Conservation (phyloP, 2,113 vertebrate species). For the Meleagris gallopavo region DNA sequence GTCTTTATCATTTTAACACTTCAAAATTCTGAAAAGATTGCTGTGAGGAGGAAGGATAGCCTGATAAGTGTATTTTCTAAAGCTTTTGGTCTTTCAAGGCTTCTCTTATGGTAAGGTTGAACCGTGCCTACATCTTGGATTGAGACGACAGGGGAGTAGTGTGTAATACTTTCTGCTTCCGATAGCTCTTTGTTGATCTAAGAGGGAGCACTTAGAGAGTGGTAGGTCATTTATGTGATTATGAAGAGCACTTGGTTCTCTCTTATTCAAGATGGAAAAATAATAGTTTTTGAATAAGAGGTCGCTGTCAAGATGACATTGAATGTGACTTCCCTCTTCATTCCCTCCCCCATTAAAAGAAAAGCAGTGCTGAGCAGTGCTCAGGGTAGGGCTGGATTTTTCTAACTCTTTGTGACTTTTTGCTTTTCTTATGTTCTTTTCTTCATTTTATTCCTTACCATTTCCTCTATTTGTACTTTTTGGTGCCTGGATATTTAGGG, state of each 20-base stretch:
- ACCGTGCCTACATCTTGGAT: background rate
- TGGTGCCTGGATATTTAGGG: slow-evolving; percentile 49
- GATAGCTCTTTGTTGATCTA: slow-evolving; percentile 77
- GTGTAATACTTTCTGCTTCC: slow-evolving; percentile 63
- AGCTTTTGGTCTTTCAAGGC: slow-evolving; percentile 48
- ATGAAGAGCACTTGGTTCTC: slow-evolving; percentile 77
- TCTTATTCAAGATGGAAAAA: slow-evolving; percentile 73
- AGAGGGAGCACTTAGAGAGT: slow-evolving; percentile 74
- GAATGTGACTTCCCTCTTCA: slow-evolving; percentile 60
- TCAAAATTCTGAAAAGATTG: background rate
- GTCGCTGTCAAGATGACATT: slow-evolving; percentile 70
- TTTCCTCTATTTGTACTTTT: slow-evolving; percentile 50
- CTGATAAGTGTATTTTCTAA: slow-evolving; percentile 26
- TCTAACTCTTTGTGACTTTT: slow-evolving; percentile 26
- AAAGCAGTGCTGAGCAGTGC: background rate
- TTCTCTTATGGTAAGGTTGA: slow-evolving; percentile 47
- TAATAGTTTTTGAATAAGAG: slow-evolving; percentile 75
- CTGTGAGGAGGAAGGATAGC: background rate
- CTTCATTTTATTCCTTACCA: slow-evolving; percentile 12
- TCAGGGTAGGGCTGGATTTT: slow-evolving; percentile 36
- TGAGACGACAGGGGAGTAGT: background rate
- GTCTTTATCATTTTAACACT: background rate
- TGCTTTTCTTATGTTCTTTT: slow-evolving; percentile 45
- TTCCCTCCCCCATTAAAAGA: slow-evolving; percentile 7
- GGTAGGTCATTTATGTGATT: slow-evolving; percentile 75